Base-by-base conservation (phyloP, 2,113 vertebrate genomes). In the Lynx canadensis region DNA sequence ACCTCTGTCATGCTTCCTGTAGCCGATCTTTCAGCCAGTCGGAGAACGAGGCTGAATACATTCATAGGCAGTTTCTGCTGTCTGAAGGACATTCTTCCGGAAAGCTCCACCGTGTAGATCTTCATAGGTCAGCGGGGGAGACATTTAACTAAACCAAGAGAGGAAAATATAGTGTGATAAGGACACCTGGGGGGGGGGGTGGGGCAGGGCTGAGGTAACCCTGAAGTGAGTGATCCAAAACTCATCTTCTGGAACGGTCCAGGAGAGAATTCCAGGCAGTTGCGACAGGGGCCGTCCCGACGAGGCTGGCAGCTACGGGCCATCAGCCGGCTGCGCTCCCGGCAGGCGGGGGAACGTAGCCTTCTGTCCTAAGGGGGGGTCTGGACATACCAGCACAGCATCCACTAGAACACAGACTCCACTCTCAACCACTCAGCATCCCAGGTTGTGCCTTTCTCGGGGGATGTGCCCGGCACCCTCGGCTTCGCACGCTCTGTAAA, bases 331-430 rank as follows among this genome's bases (percentile, higher is more conserved):
- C 38, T 48, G 36, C 14, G 3, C 69, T 71, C 33, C 33, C 15
- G 18, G 81, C 33, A 25, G 25, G 29, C 3, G 13, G 82, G 33
- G 85, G 33, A 38, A 36, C 29, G 7, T 38, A 74, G 14, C 27
- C 6, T 83, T 74, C 15, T 5, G 18, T 15, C 55, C 48, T 16
- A 21, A 83, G 48, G 15, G 31, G 27, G 16, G 12, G n/a, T n/a
- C 29, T 69, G 63, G 45, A 31, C 48, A 15, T 14, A 19, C 1
- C 38, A 65, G 41, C 3, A 0, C 31, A 14, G 23, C 38, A 10
- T 2, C 19, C 11, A 7, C 23, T 11, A 11, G 16, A 60, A 5
- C 5, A 15, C 5, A 16, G 8, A 0, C 31, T 31, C 71, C 9
- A 15, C 55, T 38, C 33, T 95, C 10, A 9, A 10, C 5, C 50